Percentiles rank a stretch among this genome's conserved stretches.
phyloP scores from a whole-genome alignment of 2,113 vertebrate genomes.

The Trachemys scripta region DNA sequence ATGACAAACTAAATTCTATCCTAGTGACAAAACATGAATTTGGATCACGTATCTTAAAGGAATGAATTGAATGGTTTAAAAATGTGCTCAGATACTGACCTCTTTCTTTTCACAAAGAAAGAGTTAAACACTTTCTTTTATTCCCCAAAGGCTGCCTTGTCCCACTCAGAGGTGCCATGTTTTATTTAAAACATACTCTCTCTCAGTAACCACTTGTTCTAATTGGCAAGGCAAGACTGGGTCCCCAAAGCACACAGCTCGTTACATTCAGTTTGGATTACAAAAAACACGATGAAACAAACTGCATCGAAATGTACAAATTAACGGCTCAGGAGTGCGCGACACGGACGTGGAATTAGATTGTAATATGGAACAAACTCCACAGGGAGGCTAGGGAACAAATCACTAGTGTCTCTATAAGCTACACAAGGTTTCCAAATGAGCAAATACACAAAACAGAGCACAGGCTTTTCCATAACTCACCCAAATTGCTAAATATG shows the following conservation, averaged over 20 bases:
- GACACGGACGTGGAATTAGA: constrained; percentile 79
- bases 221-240: constrained; percentile 85
- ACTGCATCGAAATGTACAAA: constrained; percentile 86
- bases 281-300: constrained; percentile 85
- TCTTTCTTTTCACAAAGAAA: constrained; percentile 53
- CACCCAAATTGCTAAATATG: constrained; percentile 73
- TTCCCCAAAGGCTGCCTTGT: constrained; percentile 62
- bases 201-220: constrained; percentile 85
- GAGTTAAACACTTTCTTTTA: constrained; percentile 77
- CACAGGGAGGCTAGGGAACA: constrained; percentile 77
- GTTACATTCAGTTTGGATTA: constrained; percentile 86
- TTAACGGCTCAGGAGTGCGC: constrained; percentile 80
- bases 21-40: constrained; percentile 28
- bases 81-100: background rate
- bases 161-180: constrained; percentile 79
- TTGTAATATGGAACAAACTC: constrained; percentile 80
- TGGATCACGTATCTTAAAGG: constrained; percentile 2
- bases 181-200: constrained; percentile 86
- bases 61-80: background rate
- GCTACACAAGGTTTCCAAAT: constrained; percentile 79
- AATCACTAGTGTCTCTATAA: constrained; percentile 78
- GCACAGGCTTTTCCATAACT: constrained; percentile 75
- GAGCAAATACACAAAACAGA: constrained; percentile 74
- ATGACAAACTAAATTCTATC: background rate
- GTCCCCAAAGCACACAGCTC: constrained; percentile 85